Evolutionary conservation across 92 coral and sea anemone genomes (phyloP), one percentile per base, ranked within the genome.

Genomic region (Palythoa grandiflora): DNA sequence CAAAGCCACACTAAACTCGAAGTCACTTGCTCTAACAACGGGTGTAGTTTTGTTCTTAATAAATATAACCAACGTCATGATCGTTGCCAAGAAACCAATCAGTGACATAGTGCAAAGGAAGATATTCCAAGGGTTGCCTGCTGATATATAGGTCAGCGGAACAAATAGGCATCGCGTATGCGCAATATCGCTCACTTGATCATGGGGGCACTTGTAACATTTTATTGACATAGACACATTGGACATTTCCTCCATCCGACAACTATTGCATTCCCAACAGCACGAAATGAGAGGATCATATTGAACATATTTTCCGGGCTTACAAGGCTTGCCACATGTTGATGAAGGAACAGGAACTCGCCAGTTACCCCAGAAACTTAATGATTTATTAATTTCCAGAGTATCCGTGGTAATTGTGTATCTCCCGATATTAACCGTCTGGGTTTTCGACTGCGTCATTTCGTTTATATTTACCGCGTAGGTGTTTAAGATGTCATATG

Each of bases 11-110:
- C 97, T 96, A 44, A 96, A 90, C 75, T 96, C 98, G 20, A 94
- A 84, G 71, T 93, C 93, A 9, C 91, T 91, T 1, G 98, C 98
- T 36, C 92, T 92, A 14, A 96, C 94, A 17, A 96, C 95, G 19
- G 98, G 98, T 35, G 98, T 96, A 3, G 71, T 71, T 44, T 91
- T 87, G 75, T 90, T 83, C 54, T 87, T 83, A 21, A 94, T 78
- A 80, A 94, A 96, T 70, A 96, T 51, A 39, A 66, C 59, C 36
- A 91, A 52, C 39, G 94, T 88, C n/a, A 84, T n/a, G 9, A 89
- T 20, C 60, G 94, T 83, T 17, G 84, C 55, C 50, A 87, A 10
- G n/a, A 85, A 88, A 63, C 95, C 88, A 40, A 89, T 68, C 36
- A 94, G 13, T 40, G 90, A 61, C 60, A 86, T 78, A 8, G 72